phyloP scores from a whole-genome alignment of 92 coral and sea anemone genomes.

The Phenganax stokvisi region DNA sequence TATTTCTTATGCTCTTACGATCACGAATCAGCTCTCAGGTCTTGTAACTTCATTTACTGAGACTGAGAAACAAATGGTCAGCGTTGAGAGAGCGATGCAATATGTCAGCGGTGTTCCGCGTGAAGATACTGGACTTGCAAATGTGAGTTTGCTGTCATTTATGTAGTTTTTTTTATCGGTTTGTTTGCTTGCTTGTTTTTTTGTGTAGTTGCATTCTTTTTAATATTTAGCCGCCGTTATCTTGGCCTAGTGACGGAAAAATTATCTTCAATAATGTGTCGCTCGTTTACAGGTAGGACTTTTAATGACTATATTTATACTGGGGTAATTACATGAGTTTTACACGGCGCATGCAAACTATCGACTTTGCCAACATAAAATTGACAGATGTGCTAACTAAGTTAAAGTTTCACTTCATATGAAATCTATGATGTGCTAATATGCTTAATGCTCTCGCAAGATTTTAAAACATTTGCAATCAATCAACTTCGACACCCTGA shows the following conservation, averaged over 20 bases:
- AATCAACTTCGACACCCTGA: neutral
- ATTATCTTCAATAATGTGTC: constrained; percentile 68
- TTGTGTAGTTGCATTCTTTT: neutral
- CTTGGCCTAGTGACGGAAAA: constrained; percentile 81
- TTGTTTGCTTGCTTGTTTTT: neutral
- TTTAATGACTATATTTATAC: neutral
- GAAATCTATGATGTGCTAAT: neutral
- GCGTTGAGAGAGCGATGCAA: constrained; percentile 94
- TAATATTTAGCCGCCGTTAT: constrained; percentile 53
- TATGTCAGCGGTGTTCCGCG: constrained; percentile 72
- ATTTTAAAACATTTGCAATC: neutral
- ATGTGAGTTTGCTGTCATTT: neutral
- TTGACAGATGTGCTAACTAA: no score
- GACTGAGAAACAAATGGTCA: constrained; percentile 94
- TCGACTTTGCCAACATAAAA: no score
- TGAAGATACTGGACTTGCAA: constrained; percentile 42
- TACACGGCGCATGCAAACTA: no score
- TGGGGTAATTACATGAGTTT: no score
- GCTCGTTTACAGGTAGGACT: constrained; percentile 76
- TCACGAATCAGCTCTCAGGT: constrained; percentile 83
- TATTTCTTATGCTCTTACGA: constrained; percentile 85
- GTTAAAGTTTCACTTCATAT: neutral
- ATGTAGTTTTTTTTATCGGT: neutral
- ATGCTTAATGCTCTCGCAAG: neutral
- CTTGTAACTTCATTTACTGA: constrained; percentile 95